Evolutionary conservation across 2,113 vertebrate genomes (phyloP), one percentile per base, ranked within the genome.

Genomic region (Microcebus jonahi): DNA sequence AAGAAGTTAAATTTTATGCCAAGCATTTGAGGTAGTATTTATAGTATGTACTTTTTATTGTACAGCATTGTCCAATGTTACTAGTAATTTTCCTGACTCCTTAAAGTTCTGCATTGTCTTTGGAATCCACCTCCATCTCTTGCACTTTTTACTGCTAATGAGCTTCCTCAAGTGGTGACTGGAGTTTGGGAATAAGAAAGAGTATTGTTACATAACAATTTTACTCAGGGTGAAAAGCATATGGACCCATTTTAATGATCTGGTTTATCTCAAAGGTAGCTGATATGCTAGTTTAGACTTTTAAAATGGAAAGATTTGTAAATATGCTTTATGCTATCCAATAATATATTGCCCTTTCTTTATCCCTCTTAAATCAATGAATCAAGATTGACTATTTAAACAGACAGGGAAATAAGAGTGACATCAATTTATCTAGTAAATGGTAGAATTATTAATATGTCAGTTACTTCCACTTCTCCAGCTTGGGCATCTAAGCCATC

Each of bases 361-460:
- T 91, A 93, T 77, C 42, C 4, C 50, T 81, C 65, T 31, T 81
- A 36, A 82, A 70, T 92, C 48, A 82, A 12, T 48, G n/a, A 90
- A 85, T 96, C 23, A 39, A 15, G n/a, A 67, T 25, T 90, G 59
- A 77, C 68, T 91, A 88, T 73, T 55, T 90, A 59, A 95, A 18
- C 36, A 79, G 77, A 61, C 0, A 65, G 42, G 15, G 15, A 95
- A 88, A 55, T 76, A 36, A 76, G 36, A 59, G 11, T 36, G 13
- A 2, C 31, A 53, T 83, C 81, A 68, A 1, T 97, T 95, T 84
- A 79, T 45, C 57, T 25, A 77, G 59, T 48, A 67, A 45, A 10
- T 45, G 7, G 17, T n/a, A 18, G 50, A 71, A 67, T 27, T 53
- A 34, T 61, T 29, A 53, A 57, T 76, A 12, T 76, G 31, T 25